Base-by-base conservation (phyloP, 2,888 invertebrate species). In the Electrophaes corylata region DNA sequence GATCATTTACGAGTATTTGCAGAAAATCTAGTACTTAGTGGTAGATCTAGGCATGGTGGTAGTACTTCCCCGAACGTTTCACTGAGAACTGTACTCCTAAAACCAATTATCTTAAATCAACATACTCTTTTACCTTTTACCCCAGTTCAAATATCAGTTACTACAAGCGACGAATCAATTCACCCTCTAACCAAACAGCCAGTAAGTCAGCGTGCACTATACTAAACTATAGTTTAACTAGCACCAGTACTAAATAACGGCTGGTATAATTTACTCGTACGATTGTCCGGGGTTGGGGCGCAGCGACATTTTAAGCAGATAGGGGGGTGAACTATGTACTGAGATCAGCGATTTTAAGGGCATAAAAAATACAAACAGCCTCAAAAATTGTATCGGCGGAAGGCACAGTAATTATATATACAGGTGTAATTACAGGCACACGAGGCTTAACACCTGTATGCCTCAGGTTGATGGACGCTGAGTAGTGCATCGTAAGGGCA, bases 151-250 rank as follows among this genome's bases (percentile, higher is more conserved):
- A 54, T 47, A 59, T 8, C 8, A 50, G 55, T 62, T 55, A 49
- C 12, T 48, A 26, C 14, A 23, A 23, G 29, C 75, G 79, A 86
- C 86, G 86, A 88, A 88, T 89, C 86, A 88, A 81, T 70, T 74
- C 83, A 79, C 89, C 88, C 83, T 86, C 84, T 88, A 87, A 89
- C 88, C 88, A 88, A 88, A 83, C 78, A 73, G 79, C 73, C 82
- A 82, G 83, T 86, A 82, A 85, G 88, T 88, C 86, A 88, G 89
- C 86, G 49, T 78, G 68, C 76, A 72, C 81, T 16, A n/a, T 16
- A 37, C 37, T 37, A 37, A 37, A 37, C 37, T 79, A 79, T 81
- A 84, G 73, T 73, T 74, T 68, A 81, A 83, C 79, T 83, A 74
- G 39, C 52, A 52, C 52, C 57, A 57, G 57, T 59, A 44, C 49